Evolutionary conservation across 2,888 invertebrate genomes (phyloP), one percentile per base, ranked within the genome.

Genomic region (Myathropa florea): DNA sequence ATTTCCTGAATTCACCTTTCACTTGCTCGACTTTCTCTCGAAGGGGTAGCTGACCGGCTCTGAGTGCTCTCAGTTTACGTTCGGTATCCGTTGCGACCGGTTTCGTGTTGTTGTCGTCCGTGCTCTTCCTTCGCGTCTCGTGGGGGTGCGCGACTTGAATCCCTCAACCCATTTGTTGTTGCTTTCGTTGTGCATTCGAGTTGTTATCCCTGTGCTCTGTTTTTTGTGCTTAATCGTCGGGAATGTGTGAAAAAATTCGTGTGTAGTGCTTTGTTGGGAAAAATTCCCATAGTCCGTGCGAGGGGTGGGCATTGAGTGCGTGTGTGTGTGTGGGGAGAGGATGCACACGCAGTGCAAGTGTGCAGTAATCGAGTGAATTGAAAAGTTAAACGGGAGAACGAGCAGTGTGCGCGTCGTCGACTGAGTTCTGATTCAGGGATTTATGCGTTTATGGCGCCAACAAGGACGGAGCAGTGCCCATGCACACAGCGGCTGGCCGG

Each of bases 381-480:
- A 85, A 85, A 77, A 82, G 72, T 82, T 71, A 67, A 65, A 71
- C 39, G 63, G 76, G 70, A 65, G 33, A 80, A 59, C 33, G 53
- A 73, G 2, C 7, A 2, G 39, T 64, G 18, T 73, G 26, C 36
- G 28, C 28, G 36, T 12, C 18, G n/a, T 18, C 53, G 14, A 3
- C 57, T 14, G 4, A 18, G 60, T 18, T 30, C 33, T 83, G 86
- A 68, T 70, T 77, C 46, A 77, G 77, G 68, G 77, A 86, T 86
- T 86, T 78, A 86, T 86, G 75, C 61, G 46, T 61, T 83, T 83
- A 86, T 86, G 83, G 86, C 86, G 86, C 86, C 86, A 86, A 83
- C 70, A 61, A 71, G 65, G 78, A 78, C n/a, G 21, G 21, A 39
- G 24, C 28, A 65, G 64, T 82, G 82, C 82, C 7, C 18, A 84